Evolutionary conservation across 1,140 invertebrate species (phyloP), one percentile per base, ranked within the genome.

Genomic region (Philopotamus ludificatus): DNA sequence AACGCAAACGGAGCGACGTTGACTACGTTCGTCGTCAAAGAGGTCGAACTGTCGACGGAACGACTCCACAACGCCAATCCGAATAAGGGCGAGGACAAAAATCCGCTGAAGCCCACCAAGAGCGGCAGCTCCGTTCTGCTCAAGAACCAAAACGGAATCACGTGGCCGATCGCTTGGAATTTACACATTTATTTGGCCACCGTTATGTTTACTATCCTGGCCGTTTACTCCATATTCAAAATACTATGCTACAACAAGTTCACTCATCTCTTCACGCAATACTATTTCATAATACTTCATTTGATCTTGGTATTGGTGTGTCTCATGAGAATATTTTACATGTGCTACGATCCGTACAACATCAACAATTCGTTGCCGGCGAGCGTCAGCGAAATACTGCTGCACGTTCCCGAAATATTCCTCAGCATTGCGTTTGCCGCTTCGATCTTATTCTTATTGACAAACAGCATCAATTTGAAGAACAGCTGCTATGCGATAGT

Each of bases 331-430:
- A 91, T 92, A 70, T 89, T 93, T 70, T 94, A 93, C 73, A 83
- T 96, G 51, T 90, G 93, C 68, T 91, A 93, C 71, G 93, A 95
- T 79, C 89, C 92, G 0, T 95, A 96, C 73, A 95, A 95, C 72
- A 85, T 90, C 4, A 86, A 88, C 61, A 82, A 84, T 41, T 89
- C 87, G 0, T 84, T 94, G 70, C 89, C 89, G 26, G 83, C 87
- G n/a, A 87, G 90, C 34, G 75, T 94, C 9, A 89, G 91, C 23
- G 87, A 89, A 64, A 85, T 95, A n/a, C 74, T 95, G 1, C 85
- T 93, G 59, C 88, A 93, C 72, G 82, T 93, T 21, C 90, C 91
- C 0, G 87, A 90, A 18, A 93, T 93, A 54, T 87, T 94, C 53
- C 74, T 96, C 8, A 91, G 91, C 10, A 88, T 93, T 1, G 87